Conservation (phyloP, 2,888 invertebrate species). For the Pharmacophagus antenor region DNA sequence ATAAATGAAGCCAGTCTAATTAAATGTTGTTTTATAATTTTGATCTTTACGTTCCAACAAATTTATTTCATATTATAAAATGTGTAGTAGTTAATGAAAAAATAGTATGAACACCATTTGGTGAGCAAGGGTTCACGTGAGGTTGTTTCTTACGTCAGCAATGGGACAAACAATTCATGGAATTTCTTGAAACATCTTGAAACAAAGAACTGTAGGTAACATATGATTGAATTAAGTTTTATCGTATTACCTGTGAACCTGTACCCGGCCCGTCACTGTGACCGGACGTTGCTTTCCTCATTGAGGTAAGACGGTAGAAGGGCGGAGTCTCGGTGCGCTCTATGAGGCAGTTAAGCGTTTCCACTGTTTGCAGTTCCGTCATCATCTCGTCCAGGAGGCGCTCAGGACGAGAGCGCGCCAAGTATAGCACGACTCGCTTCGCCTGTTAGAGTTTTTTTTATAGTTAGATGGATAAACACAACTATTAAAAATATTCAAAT, state of each 20-base stretch:
- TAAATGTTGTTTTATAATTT: neutral
- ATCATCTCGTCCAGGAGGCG: conserved; percentile 97
- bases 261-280: conserved; percentile 73
- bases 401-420: conserved; percentile 95
- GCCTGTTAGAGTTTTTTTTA: conserved; percentile 86
- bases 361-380: conserved; percentile 97
- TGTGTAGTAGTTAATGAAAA: no score
- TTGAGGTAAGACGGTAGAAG: conserved; percentile 95
- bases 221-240: no score
- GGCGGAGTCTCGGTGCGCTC: conserved; percentile 99
- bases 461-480: neutral
- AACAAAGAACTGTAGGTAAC: no score
- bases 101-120: no score
- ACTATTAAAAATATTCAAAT: neutral
- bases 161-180: no score
- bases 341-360: conserved; percentile 96
- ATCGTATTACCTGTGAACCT: conserved; percentile 67
- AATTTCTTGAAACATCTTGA: no score
- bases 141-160: no score
- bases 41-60: no score
- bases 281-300: conserved; percentile 92
- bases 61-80: no score
- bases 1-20: neutral
- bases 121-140: no score
- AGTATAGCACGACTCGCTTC: conserved; percentile 95